Percentiles rank a stretch among this genome's conserved stretches.
Evolutionary conservation across 2,113 vertebrate species (phyloP).

Genomic region (Furnarius figulus): DNA sequence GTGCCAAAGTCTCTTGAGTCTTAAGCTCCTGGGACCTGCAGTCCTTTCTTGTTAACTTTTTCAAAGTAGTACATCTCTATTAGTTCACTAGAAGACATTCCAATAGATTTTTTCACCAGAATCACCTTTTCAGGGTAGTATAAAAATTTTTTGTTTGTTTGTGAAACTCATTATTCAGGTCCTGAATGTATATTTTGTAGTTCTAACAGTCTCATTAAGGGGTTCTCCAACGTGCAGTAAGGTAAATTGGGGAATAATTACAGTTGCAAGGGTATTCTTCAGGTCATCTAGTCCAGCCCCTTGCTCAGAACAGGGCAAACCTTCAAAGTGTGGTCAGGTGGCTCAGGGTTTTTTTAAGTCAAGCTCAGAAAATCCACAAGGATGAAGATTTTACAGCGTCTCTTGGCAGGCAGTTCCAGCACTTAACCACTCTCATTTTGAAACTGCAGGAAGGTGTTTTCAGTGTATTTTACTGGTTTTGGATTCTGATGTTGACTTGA

Average conservation of each 20-base stretch:
- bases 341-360: not conserved
- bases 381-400: not conserved
- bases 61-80: not conserved
- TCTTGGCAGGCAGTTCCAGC: not conserved
- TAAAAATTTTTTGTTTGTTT: not conserved
- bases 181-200: not conserved
- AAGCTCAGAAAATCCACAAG: constrained; percentile 1
- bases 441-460: not conserved
- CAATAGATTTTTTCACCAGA: not conserved
- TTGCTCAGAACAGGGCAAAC: not conserved
- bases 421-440: not conserved
- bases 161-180: not conserved
- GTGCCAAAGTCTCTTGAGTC: not conserved
- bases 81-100: not conserved
- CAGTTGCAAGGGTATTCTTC: not conserved
- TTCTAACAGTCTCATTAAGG: not conserved
- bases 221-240: not conserved
- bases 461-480: not conserved
- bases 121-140: not conserved
- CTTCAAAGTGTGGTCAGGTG: not conserved
- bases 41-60: not conserved
- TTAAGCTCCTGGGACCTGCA: not conserved
- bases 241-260: not conserved
- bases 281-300: not conserved
- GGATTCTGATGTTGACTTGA: not conserved